Base-by-base conservation (phyloP, 2,797 vertebrate genomes). In the Perdix hodgsoniae region DNA sequence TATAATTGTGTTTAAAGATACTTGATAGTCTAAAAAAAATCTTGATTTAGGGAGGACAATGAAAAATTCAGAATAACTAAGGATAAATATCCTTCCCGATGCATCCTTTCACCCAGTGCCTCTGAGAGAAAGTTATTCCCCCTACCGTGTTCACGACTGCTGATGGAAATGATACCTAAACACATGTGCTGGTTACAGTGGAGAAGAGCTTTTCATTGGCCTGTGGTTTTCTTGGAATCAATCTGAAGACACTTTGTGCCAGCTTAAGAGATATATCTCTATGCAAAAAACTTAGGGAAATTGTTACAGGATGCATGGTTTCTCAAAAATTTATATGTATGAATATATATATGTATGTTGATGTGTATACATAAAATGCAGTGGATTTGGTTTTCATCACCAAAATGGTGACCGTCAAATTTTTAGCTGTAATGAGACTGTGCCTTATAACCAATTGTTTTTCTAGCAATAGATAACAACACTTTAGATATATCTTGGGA, bases 381-480 rank as follows among this genome's bases (percentile, higher is more conserved):
- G 70, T 11, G 6, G 3, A 24, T 79, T n/a, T 3, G 1, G 0
- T 63, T 88, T 92, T 76, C 47, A 61, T 72, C 42, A 44, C 33
- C 31, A 14, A 45, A 77, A 64, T 22, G 45, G 27, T 17, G 61
- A 65, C n/a, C 75, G 24, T 23, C 61, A 81, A 66, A 76, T 79
- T 86, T 92, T 86, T 66, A 92, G 29, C 21, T 79, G 31, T 35
- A 76, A 57, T 57, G 19, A 84, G 24, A 91, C 78, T 84, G 35
- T 66, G 24, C 8, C 11, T 64, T 33, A 70, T 23, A 59, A 60
- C 24, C 56, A 91, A 83, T 88, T 90, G 40, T 66, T 83, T 92
- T 91, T 70, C 54, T 47, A 70, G 37, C 21, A 66, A 64, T 5
- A 83, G 54, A 72, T 78, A 92, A 72, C 23, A 54, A 40, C 1